These are phyloP conservation scores for Anoplophora glabripennis DNA, from an alignment of 1,140 invertebrate species.

Conservation along the genomic window DNA sequence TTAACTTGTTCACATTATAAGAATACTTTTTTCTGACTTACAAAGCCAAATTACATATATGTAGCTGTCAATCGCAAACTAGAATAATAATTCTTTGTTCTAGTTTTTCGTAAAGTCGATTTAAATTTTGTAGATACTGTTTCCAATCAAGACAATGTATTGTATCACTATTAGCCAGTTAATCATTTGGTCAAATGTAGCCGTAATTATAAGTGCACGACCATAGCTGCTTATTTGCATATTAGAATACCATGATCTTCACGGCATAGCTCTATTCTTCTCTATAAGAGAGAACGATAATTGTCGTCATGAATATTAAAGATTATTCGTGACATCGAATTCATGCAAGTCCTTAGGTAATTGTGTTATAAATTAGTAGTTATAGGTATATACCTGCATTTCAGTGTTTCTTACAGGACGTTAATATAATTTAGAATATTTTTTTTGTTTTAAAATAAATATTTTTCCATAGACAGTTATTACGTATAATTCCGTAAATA, in stretches of 20 bases:
- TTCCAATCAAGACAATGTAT: not conserved
- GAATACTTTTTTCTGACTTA: too few relatives aligned
- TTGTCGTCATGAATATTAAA: conserved; percentile 33
- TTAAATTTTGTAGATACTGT: not conserved
- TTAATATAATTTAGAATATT: too few relatives aligned
- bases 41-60: too few relatives aligned
- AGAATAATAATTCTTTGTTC: too few relatives aligned
- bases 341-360: conserved; percentile 21
- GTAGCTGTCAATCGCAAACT: too few relatives aligned
- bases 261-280: not conserved
- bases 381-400: not conserved
- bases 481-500: not conserved
- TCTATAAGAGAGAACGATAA: conserved; percentile 14
- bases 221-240: not conserved
- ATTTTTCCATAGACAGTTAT: not conserved
- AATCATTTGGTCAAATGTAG: not conserved
- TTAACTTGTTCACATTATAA: too few relatives aligned
- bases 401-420: not conserved
- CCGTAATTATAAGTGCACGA: not conserved
- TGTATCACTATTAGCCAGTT: not conserved
- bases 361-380: conserved; percentile 6
- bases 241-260: too few relatives aligned
- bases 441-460: not conserved
- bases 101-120: not conserved
- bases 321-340: conserved; percentile 26